These are phyloP conservation scores for Illadopsis cleaveri DNA, from an alignment of 2,113 vertebrate species.

Conservation along the genomic window DNA sequence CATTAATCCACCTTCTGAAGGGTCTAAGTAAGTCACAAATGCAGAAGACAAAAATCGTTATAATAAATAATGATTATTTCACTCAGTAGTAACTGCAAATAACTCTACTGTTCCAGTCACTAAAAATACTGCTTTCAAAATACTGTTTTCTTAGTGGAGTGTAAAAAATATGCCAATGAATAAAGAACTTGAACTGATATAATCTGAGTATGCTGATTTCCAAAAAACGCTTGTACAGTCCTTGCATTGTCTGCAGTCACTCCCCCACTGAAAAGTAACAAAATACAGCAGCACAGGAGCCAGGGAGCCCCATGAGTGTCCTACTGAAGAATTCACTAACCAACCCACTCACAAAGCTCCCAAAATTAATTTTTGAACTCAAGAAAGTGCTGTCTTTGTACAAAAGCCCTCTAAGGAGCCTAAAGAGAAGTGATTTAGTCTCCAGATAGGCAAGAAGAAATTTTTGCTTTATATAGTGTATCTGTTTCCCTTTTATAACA, in stretches of 20 bases:
- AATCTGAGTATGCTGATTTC: neutral
- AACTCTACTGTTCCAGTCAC: neutral
- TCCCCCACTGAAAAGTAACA: neutral
- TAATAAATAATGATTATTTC: neutral
- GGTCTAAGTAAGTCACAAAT: neutral
- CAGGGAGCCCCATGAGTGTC: rapidly evolving
- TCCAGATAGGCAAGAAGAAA: neutral
- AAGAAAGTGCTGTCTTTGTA: neutral
- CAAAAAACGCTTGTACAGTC: neutral
- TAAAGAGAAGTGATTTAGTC: neutral
- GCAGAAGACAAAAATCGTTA: neutral
- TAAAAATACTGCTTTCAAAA: neutral
- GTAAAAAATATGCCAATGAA: neutral
- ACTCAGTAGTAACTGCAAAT: neutral
- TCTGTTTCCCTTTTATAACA: neutral
- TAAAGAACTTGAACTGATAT: neutral
- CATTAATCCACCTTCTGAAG: neutral
- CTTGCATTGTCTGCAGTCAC: neutral
- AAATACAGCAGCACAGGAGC: neutral
- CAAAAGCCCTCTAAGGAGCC: neutral
- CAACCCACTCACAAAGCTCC: neutral
- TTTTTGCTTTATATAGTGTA: neutral
- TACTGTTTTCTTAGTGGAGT: neutral
- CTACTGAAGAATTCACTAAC: neutral
- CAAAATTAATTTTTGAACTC: neutral